These are phyloP conservation scores for Acinonyx jubatus DNA, from an alignment of 2,113 vertebrate genomes.

Conservation along the genomic window DNA sequence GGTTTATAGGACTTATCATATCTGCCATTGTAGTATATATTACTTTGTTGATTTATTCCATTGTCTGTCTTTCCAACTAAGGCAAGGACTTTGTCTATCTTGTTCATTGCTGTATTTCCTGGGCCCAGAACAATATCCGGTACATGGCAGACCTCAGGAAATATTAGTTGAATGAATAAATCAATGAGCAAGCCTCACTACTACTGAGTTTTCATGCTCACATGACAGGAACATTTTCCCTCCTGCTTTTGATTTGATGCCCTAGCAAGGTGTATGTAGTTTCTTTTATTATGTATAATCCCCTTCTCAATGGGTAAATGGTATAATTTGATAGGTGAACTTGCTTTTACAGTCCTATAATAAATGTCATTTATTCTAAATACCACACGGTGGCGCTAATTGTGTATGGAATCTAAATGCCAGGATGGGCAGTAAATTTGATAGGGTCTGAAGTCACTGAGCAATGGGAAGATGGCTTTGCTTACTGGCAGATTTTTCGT, in stretches of 20 bases:
- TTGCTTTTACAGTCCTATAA: neutral
- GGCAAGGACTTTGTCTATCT: neutral
- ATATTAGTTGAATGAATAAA: neutral
- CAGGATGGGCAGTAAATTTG: neutral
- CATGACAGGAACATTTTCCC: neutral
- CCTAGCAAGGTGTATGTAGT: neutral
- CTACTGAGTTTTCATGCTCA: neutral
- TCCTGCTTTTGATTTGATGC: neutral
- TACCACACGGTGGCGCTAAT: conserved; percentile 69
- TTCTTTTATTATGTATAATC: neutral
- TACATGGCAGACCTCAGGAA: neutral
- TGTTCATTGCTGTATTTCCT: neutral
- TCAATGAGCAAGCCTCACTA: neutral
- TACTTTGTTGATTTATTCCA: neutral
- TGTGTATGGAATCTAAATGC: neutral
- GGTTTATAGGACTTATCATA: neutral
- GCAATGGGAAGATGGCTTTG: neutral
- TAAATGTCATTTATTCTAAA: conserved; percentile 23
- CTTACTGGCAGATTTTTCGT: neutral
- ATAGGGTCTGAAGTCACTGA: neutral
- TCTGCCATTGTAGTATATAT: neutral
- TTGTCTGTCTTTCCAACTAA: neutral
- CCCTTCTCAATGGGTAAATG: neutral
- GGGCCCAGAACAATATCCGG: neutral
- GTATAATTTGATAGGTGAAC: neutral